Evolutionary conservation across 2,113 vertebrate species (phyloP).

Genomic region (Hemiprocne comata): DNA sequence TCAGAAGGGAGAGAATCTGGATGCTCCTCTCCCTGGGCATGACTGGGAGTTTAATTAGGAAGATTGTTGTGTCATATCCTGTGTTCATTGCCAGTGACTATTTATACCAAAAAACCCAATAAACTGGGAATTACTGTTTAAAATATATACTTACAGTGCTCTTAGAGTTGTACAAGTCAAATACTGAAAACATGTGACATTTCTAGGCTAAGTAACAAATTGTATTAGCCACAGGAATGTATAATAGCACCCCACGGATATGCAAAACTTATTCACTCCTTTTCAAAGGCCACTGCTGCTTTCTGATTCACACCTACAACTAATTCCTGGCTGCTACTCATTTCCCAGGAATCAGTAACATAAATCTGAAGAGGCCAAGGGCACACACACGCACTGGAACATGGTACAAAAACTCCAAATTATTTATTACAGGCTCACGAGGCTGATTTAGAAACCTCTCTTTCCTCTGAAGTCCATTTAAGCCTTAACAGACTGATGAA

Average conservation of each 20-base stretch:
- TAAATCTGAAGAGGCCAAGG: neutral
- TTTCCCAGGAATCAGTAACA: conserved; percentile 28
- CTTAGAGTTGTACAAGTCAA: neutral
- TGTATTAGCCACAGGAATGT: conserved; percentile 18
- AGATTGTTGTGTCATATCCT: neutral
- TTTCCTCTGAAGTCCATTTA: conserved; percentile 12
- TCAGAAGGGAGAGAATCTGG: neutral
- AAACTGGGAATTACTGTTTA: neutral
- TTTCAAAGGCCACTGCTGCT: conserved; percentile 43
- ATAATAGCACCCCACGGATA: neutral
- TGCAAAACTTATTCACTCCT: neutral
- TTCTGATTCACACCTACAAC: conserved; percentile 46
- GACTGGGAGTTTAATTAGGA: neutral
- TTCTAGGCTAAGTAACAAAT: conserved; percentile 41
- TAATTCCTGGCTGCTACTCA: conserved; percentile 16
- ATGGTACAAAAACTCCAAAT: neutral
- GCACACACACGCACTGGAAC: neutral
- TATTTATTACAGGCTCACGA: neutral
- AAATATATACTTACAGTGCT: neutral
- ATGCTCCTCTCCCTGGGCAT: neutral
- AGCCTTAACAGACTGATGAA: neutral
- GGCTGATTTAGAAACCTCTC: neutral
- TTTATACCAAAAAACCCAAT: neutral
- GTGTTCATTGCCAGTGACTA: neutral
- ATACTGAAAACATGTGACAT: conserved; percentile 27